A percentile compares a stretch with the other conserved stretches of the same genome.
Conservation (phyloP, 2,888 invertebrate species). For the Epicampocera succincta region DNA sequence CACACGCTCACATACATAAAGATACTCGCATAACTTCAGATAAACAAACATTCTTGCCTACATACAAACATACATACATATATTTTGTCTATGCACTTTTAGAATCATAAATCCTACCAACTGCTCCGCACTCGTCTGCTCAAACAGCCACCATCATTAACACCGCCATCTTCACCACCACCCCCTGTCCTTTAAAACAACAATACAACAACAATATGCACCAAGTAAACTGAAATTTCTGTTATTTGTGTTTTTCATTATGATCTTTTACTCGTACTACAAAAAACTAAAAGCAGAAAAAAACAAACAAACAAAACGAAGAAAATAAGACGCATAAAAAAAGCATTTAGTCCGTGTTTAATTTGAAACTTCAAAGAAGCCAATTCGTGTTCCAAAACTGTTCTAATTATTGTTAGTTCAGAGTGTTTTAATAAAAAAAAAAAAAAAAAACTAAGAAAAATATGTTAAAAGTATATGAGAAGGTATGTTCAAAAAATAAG, state of each 20-base stretch:
- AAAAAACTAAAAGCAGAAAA: not conserved
- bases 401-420: conserved; percentile 35
- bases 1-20: not conserved
- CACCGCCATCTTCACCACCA: too few species aligned
- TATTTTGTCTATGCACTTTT: conserved; percentile 60
- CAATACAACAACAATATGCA: conserved; percentile 36
- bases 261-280: conserved; percentile 18
- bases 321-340: conserved; percentile 16
- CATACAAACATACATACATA: conserved; percentile 8
- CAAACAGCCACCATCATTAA: not conserved
- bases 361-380: conserved; percentile 33
- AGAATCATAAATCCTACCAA: conserved; percentile 11
- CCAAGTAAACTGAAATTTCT: conserved; percentile 50
- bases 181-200: not conserved
- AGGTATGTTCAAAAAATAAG: too few species aligned
- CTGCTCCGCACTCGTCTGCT: conserved; percentile 3
- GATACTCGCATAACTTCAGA: too few species aligned
- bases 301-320: too few species aligned
- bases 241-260: not conserved
- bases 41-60: too few species aligned
- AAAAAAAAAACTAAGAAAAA: too few species aligned
- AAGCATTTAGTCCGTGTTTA: conserved; percentile 53
- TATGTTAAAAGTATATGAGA: too few species aligned
- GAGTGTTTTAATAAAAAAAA: conserved; percentile 6
- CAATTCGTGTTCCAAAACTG: conserved; percentile 18